A percentile compares a stretch with the other conserved stretches of the same genome.
These are phyloP conservation scores for Fabriciana adippe DNA, from an alignment of 2,888 invertebrate genomes.

Conservation along the genomic window DNA sequence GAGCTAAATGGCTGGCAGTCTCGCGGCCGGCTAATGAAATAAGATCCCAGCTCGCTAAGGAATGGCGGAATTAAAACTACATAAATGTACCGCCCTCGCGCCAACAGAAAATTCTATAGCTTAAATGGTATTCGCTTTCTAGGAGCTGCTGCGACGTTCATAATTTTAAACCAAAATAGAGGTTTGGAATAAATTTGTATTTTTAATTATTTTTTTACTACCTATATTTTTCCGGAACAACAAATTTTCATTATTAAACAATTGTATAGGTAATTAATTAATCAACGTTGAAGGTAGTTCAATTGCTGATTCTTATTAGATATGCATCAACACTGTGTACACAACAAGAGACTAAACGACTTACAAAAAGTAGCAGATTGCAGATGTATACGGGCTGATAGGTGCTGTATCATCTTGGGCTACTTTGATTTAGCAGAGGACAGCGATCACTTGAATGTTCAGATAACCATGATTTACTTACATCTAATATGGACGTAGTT, in stretches of 20 bases:
- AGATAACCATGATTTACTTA: too few relatives aligned
- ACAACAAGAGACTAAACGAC: too few relatives aligned
- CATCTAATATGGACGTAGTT: too few relatives aligned
- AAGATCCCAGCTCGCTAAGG: slow-evolving; percentile 77
- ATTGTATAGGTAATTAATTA: too few relatives aligned
- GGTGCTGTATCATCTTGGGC: too few relatives aligned
- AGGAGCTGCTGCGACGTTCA: slow-evolving; percentile 34
- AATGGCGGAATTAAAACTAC: slow-evolving; percentile 82
- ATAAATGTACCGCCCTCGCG: slow-evolving; percentile 73
- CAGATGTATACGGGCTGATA: too few relatives aligned
- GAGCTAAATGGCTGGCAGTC: slow-evolving; percentile 72
- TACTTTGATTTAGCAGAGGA: too few relatives aligned
- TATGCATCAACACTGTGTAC: too few relatives aligned
- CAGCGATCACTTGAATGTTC: too few relatives aligned
- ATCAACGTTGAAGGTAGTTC: not conserved
- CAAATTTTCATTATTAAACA: not conserved
- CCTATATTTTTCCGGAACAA: too few relatives aligned
- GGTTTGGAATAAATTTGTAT: slow-evolving; percentile 2
- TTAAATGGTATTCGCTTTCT: slow-evolving; percentile 48
- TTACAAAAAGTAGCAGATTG: too few relatives aligned
- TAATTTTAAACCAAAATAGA: slow-evolving; percentile 27
- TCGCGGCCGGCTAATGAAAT: slow-evolving; percentile 79
- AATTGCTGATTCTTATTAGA: too few relatives aligned
- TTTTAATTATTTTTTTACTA: not conserved
- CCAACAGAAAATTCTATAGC: slow-evolving; percentile 62